Evolutionary conservation across 1,140 invertebrate genomes (phyloP), one percentile per base, ranked within the genome.

Genomic region (Drosophila rhopaloa): DNA sequence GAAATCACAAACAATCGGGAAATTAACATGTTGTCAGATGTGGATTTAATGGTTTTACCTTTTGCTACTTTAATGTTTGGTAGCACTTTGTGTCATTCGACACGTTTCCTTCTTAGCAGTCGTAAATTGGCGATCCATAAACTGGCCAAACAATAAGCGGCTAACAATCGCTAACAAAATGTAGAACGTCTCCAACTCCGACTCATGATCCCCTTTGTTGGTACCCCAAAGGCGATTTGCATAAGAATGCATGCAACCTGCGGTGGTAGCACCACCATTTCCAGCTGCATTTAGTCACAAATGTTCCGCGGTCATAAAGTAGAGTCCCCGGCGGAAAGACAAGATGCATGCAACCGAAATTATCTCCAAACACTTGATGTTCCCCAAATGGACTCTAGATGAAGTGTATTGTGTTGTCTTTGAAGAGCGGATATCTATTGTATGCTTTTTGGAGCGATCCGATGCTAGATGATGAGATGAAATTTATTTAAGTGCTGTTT

Each of bases 101-200:
- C 63, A 60, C 54, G 19, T 77, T 77, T 76, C 50, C 59, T 86
- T 53, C 60, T 62, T 51, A 47, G 61, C 19, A 46, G 56, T 73
- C 82, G 68, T 85, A 78, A 86, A 85, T 85, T 86, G 74, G 61
- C 70, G 73, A 55, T 61, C 75, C 61, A 77, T 77, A 76, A 77
- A 77, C 55, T 37, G 71, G 37, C 14, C 62, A 58, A 62, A 86
- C 82, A 88, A 86, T 86, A 70, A 61, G 44, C 59, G n/a, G 48
- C 82, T 86, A 86, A 86, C 82, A 82, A 86, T 65, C 70, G 75
- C 70, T 71, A 82, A 79, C 82, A 75, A 70, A 86, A 86, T 85
- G 62, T 81, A 54, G 63, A 74, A 56, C 41, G 24, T 40, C 19
- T 29, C 35, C 37, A 60, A 19, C 27, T n/a, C 32, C 16, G 66